Base-by-base conservation (phyloP, 2,888 invertebrate species). In the Anagyrus pseudococci region DNA sequence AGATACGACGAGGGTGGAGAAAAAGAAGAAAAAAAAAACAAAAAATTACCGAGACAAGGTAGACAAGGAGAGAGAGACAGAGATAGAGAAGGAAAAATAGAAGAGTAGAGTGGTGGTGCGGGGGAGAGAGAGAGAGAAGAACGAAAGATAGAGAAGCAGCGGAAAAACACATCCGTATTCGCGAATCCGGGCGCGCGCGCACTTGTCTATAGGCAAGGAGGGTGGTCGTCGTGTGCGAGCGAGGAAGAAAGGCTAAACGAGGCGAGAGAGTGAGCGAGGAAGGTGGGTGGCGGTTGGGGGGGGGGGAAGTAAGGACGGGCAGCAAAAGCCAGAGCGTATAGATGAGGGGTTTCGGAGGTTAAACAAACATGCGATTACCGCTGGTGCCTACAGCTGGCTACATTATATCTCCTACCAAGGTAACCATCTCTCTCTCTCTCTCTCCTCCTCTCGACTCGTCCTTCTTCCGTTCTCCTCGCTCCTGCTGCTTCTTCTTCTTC, bases 351-450 rank as follows among this genome's bases (percentile, higher is more conserved):
- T 80, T 77, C 74, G 75, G 77, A 79, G 79, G 79, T 80, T 80
- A 80, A 80, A 80, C 80, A 80, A 81, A 80, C 80, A 81, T 80
- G 77, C 79, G 80, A 81, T 81, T 81, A 80, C 78, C 76, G 75
- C 75, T 76, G 76, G 49, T 43, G 43, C 19, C 79, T 78, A 79
- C 80, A 80, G 79, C 80, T 80, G 80, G 78, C 77, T 76, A 75
- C 77, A 75, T 79, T 78, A 77, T 78, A 77, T 19, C 77, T 75
- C 75, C 75, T 74, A 73, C 75, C 76, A 72, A 76, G 76, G 74
- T 73, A 78, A 75, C 74, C 74, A 73, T 74, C 74, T 71, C 25
- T 25, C 22, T 17, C 23, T 13, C 15, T 15, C 47, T 7, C 23
- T 43, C n/a, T 6, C 47, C 20, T 19, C 66, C 69, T 57, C 66